A percentile compares a stretch with the other conserved stretches of the same genome.
These are phyloP conservation scores for Eretmochelys imbricata DNA, from an alignment of 2,113 vertebrate genomes.

Conservation along the genomic window DNA sequence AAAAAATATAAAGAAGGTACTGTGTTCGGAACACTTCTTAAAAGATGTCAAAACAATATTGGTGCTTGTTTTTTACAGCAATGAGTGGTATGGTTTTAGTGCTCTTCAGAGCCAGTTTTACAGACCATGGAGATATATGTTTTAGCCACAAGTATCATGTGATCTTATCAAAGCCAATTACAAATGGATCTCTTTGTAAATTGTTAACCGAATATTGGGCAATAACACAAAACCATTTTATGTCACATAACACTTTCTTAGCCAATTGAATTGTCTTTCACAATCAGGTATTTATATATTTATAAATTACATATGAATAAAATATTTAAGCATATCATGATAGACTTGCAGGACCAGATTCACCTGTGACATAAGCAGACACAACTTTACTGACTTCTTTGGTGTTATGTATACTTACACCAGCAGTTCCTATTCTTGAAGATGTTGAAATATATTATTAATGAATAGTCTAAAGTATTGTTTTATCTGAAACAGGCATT, in stretches of 20 bases:
- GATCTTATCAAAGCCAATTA: not conserved
- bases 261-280: not conserved
- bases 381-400: not conserved
- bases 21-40: not conserved
- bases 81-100: not conserved
- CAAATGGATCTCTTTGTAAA: not conserved
- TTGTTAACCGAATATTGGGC: not conserved
- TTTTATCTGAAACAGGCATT: constrained; percentile 14
- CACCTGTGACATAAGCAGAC: not conserved
- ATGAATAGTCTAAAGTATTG: constrained; percentile 37
- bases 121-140: not conserved
- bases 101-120: not conserved
- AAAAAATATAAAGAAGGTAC: not conserved
- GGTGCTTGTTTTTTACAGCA: not conserved
- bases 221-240: not conserved
- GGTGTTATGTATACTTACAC: not conserved
- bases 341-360: not conserved
- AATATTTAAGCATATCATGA: not conserved
- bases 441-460: not conserved
- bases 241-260: not conserved
- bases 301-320: constrained; percentile 3
- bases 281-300: not conserved
- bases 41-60: not conserved
- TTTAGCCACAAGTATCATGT: not conserved
- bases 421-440: not conserved